Conservation (phyloP, 2,797 vertebrate genomes). For the Parauchenoglanis punctatus region DNA sequence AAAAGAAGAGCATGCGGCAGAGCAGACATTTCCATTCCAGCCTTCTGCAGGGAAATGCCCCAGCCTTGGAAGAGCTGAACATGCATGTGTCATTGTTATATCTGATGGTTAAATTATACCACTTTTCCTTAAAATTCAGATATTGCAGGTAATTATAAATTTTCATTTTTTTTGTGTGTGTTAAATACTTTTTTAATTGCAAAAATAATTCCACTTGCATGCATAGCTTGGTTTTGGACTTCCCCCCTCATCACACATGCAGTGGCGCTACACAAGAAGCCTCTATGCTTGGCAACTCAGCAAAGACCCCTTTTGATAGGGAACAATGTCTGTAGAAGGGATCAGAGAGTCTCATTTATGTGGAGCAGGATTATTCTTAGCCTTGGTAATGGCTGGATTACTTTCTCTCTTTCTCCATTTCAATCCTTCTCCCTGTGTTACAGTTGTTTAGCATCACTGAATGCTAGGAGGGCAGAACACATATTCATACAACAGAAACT, state of each 20-base stretch:
- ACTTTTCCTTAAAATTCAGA: background rate
- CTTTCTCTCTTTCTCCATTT: background rate
- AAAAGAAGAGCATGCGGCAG: background rate
- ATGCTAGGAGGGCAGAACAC: background rate
- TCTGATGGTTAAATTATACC: background rate
- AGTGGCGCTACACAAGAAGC: slow-evolving; percentile 36
- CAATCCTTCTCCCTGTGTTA: background rate
- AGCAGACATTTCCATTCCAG: background rate
- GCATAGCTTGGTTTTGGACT: slow-evolving; percentile 13
- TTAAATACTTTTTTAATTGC: background rate
- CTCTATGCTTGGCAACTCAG: slow-evolving; percentile 45
- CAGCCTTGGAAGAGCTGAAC: background rate
- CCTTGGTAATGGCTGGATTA: slow-evolving; percentile 29
- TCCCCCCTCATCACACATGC: slow-evolving; percentile 33
- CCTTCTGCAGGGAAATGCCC: background rate
- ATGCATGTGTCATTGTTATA: background rate
- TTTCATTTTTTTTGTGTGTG: background rate
- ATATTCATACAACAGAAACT: background rate
- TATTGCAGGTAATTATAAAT: background rate
- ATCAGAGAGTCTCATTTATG: slow-evolving; percentile 49
- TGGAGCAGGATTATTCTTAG: slow-evolving; percentile 39
- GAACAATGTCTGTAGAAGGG: slow-evolving; percentile 45
- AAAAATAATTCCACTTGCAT: background rate
- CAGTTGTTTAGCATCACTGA: background rate
- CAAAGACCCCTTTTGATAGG: slow-evolving; percentile 48